Percentiles rank a stretch among this genome's conserved stretches.
phyloP scores from a whole-genome alignment of 2,888 invertebrate genomes.

The Venustoraphidia nigricollis region DNA sequence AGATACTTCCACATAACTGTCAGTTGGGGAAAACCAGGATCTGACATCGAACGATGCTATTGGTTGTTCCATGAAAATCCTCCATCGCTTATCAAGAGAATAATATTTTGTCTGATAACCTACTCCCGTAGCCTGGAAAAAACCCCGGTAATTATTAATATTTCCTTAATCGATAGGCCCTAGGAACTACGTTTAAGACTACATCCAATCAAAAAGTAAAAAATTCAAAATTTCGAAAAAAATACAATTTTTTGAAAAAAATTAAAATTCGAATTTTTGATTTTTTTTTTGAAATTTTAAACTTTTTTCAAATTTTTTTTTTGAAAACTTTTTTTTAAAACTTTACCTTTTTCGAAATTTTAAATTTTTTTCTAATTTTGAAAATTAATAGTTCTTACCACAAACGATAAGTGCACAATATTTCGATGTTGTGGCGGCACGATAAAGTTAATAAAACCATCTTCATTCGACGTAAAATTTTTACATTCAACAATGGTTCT shows the following conservation, averaged over 20 bases:
- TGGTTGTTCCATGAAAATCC: slow-evolving; percentile 26
- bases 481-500: slow-evolving; percentile 23
- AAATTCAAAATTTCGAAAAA: too few relatives aligned
- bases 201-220: too few relatives aligned
- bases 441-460: slow-evolving; percentile 25
- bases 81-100: slow-evolving; percentile 25
- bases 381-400: slow-evolving; percentile 6
- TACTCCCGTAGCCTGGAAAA: slow-evolving; percentile 20
- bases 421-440: slow-evolving; percentile 25
- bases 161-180: too few relatives aligned
- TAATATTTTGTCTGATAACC: slow-evolving; percentile 26
- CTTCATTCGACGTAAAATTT: slow-evolving; percentile 23
- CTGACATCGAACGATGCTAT: slow-evolving; percentile 23
- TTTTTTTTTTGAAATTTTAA: too few relatives aligned
- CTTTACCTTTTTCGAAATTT: too few relatives aligned
- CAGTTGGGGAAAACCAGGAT: slow-evolving; percentile 23
- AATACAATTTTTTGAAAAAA: too few relatives aligned
- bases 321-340: too few relatives aligned
- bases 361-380: too few relatives aligned
- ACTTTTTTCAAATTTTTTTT: too few relatives aligned
- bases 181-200: too few relatives aligned
- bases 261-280: too few relatives aligned
- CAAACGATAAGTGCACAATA: slow-evolving; percentile 21
- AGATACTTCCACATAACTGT: slow-evolving; percentile 21
- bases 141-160: too few relatives aligned